Percentiles rank a stretch among this genome's conserved stretches.
Conservation (phyloP, 2,113 vertebrate genomes). For the Barbus barbus region DNA sequence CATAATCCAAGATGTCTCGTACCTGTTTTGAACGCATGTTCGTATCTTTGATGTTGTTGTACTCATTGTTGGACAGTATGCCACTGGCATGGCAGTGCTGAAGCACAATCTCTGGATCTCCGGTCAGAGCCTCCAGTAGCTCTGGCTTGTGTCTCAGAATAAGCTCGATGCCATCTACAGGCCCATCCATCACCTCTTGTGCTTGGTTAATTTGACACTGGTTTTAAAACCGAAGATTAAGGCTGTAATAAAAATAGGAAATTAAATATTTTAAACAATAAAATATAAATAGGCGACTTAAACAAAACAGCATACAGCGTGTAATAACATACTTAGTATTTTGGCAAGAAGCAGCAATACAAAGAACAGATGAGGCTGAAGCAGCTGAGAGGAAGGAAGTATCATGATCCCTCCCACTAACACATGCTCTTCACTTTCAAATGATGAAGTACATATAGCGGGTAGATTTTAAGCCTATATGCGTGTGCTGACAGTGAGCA, state of each 20-base stretch:
- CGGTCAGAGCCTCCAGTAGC: slow-evolving; percentile 67
- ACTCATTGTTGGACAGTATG: slow-evolving; percentile 64
- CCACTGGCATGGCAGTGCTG: slow-evolving; percentile 67
- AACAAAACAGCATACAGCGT: too few relatives aligned
- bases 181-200: slow-evolving; percentile 56
- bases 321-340: not conserved
- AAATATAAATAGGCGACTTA: not conserved
- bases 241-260: not conserved
- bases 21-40: slow-evolving; percentile 60
- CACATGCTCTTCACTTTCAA: not conserved
- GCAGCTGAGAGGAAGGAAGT: not conserved
- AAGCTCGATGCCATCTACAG: slow-evolving; percentile 53
- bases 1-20: slow-evolving; percentile 70
- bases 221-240: not conserved
- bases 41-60: slow-evolving; percentile 65
- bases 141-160: slow-evolving; percentile 61
- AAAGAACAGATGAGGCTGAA: not conserved
- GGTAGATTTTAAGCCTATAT: not conserved
- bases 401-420: not conserved
- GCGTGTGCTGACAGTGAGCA: not conserved
- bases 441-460: not conserved
- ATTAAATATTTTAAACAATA: not conserved
- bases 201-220: not conserved
- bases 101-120: slow-evolving; percentile 70
- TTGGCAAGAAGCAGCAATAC: not conserved